Base-by-base conservation (phyloP, 2,888 invertebrate species). In the Troglohyphantes excavatus region DNA sequence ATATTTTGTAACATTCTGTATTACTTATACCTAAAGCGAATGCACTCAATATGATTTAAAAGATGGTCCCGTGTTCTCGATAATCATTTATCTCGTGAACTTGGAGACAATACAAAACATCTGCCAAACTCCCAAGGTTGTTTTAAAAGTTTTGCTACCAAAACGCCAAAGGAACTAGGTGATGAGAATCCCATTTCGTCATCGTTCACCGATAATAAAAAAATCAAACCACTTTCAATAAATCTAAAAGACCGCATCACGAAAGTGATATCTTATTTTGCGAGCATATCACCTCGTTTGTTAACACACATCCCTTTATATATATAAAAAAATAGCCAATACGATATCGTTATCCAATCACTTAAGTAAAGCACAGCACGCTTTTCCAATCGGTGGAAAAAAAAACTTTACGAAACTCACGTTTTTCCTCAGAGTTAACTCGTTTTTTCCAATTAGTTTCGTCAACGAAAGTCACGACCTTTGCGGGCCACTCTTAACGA, bases 401-500 rank as follows among this genome's bases (percentile, higher is more conserved):
- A 33, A 33, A 33, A 33, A 33, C 33, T 33, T 53, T 53, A n/a
- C 53, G 53, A 53, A 53, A 53, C 53, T 53, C 53, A 53, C 53
- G 53, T 53, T 53, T 53, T 53, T 53, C n/a, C 53, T 17, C 53
- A n/a, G 53, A 53, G 13, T 53, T n/a, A 73, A 73, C 73, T 67
- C 75, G 73, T 73, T 83, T 53, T n/a, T 83, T 75, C 84, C 84
- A 75, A 84, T 84, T 75, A 67, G 75, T 75, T 84, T 84, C 83
- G 43, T 46, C 78, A 78, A 43, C 23, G 5, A 27, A n/a, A 67
- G 75, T 84, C 84, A 46, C 67, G 75, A 75, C 84, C 84, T 61
- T 23, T 63, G 26, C 72, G 33, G 39, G 53, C 53, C 9, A 53
- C 53, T 53, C 23, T 79, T n/a, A 72, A 83, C 33, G 43, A 63